A percentile compares a stretch with the other conserved stretches of the same genome.
phyloP scores from a whole-genome alignment of 2,797 vertebrate species.

The Anolis apletophallus region DNA sequence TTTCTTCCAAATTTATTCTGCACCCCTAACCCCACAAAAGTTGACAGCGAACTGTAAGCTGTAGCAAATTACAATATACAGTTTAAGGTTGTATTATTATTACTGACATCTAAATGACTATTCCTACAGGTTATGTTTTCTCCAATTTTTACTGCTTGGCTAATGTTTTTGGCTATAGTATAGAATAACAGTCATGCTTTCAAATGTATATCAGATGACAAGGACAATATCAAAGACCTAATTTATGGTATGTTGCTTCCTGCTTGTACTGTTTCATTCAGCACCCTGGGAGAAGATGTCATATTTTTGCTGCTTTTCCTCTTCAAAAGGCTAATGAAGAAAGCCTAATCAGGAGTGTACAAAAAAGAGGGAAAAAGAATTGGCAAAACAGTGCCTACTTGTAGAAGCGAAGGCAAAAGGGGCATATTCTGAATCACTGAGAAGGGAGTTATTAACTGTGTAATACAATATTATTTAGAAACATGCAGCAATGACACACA shows the following conservation, averaged over 20 bases:
- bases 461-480: neutral
- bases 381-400: constrained; percentile 4
- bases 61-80: neutral
- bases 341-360: constrained; percentile 4
- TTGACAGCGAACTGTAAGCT: neutral
- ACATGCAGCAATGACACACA: constrained; percentile 1
- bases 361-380: neutral
- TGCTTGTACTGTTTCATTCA: constrained; percentile 16
- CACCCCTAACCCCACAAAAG: too few relatives aligned
- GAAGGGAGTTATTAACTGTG: constrained; percentile 35
- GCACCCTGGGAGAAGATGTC: neutral
- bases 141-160: constrained; percentile 8
- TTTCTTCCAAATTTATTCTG: too few relatives aligned
- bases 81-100: neutral
- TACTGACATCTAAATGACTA: neutral
- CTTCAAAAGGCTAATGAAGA: constrained; percentile 16
- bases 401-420: constrained; percentile 15
- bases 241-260: neutral
- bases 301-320: constrained; percentile 4
- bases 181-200: constrained; percentile 15
- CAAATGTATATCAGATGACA: constrained; percentile 21
- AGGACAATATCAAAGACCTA: constrained; percentile 7
- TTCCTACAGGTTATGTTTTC: neutral
- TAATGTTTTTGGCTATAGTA: neutral
- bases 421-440: constrained; percentile 20